Conservation (phyloP, 2,797 vertebrate genomes). For the Megaceryle alcyon region DNA sequence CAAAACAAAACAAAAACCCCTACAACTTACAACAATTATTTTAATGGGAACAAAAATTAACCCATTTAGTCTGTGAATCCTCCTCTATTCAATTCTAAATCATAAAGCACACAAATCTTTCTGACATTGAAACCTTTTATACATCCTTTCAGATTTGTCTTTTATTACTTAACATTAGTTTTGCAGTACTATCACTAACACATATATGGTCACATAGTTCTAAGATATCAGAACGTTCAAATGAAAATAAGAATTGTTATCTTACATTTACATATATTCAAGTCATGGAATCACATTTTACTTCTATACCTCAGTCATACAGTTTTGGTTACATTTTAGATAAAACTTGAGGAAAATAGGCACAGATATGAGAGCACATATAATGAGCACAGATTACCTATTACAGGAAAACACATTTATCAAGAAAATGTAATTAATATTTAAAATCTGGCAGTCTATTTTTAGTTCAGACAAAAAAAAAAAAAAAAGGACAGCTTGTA, state of each 20-base stretch:
- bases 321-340: neutral
- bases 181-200: neutral
- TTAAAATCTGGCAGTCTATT: slow-evolving; percentile 44
- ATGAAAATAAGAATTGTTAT: neutral
- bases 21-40: neutral
- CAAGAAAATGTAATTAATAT: slow-evolving; percentile 29
- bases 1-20: neutral
- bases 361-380: neutral
- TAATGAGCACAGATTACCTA: neutral
- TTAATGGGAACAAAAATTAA: neutral
- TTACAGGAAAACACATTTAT: slow-evolving; percentile 8
- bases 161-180: neutral
- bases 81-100: neutral
- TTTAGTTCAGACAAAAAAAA: neutral
- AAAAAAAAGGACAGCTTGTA: slow-evolving; percentile 52
- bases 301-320: neutral
- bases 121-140: neutral
- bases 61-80: neutral
- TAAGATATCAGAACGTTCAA: neutral
- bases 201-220: neutral
- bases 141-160: neutral
- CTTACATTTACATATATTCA: neutral
- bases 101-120: neutral
- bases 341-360: neutral
- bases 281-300: neutral